Percentiles rank a stretch among this genome's conserved stretches.
Conservation (phyloP, 2,888 invertebrate species). For the Lithophane ornitopus region DNA sequence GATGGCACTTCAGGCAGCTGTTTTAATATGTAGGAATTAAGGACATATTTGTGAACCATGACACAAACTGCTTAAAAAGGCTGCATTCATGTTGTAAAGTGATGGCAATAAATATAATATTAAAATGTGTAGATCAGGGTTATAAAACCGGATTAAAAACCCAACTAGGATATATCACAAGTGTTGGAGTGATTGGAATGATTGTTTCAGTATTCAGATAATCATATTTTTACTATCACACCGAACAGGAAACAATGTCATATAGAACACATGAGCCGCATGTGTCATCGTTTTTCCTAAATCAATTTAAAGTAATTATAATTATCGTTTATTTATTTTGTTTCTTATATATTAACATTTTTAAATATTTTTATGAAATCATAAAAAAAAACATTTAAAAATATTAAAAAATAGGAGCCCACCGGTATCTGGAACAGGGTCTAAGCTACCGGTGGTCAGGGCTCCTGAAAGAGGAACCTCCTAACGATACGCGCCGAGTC, state of each 20-base stretch:
- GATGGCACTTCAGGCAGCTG: background rate
- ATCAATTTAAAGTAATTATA: too few relatives aligned
- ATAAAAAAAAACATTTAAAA: too few relatives aligned
- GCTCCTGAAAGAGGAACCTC: too few relatives aligned
- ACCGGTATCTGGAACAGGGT: too few relatives aligned
- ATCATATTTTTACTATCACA: background rate
- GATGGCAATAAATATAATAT: too few relatives aligned
- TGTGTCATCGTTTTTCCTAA: background rate
- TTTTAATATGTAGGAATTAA: background rate
- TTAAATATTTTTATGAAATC: too few relatives aligned
- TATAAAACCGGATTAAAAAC: background rate
- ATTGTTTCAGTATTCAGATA: background rate
- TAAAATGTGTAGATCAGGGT: too few relatives aligned
- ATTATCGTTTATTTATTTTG: too few relatives aligned
- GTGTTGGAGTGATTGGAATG: background rate
- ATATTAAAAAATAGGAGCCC: too few relatives aligned
- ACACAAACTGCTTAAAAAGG: background rate
- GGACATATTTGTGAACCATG: background rate
- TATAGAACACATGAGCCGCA: background rate
- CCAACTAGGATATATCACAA: background rate
- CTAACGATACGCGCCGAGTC: too few relatives aligned
- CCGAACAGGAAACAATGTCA: background rate
- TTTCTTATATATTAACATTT: too few relatives aligned
- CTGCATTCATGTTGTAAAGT: background rate
- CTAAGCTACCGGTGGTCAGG: too few relatives aligned